Conservation (phyloP, 2,113 vertebrate genomes). For the Urocolius indicus region DNA sequence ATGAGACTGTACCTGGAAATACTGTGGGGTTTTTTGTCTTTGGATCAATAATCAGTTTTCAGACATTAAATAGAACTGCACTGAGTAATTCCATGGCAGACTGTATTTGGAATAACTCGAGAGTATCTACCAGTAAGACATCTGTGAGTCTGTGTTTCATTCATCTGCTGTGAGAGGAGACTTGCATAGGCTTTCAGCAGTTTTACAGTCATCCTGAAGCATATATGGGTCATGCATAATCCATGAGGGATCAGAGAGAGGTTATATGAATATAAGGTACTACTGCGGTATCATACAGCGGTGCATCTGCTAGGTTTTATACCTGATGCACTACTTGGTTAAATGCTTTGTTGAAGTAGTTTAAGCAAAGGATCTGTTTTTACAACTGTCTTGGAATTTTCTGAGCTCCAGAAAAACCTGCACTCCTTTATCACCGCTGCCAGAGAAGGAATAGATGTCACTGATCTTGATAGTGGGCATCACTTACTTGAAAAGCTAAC, state of each 20-base stretch:
- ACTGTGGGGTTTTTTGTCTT: background rate
- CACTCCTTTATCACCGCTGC: background rate
- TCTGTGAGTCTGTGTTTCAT: background rate
- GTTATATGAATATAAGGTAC: background rate
- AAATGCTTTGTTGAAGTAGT: background rate
- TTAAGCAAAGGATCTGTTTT: background rate
- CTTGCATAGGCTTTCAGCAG: background rate
- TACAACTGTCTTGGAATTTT: background rate
- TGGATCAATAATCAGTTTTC: background rate
- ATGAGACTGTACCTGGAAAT: background rate
- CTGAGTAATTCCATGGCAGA: background rate
- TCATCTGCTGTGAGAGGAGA: background rate
- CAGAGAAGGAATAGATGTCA: conserved; percentile 16
- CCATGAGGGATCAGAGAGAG: background rate
- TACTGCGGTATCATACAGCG: background rate
- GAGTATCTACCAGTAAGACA: background rate
- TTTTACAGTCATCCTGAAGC: background rate
- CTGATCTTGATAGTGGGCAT: conserved; percentile 31
- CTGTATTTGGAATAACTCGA: background rate
- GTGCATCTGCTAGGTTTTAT: background rate
- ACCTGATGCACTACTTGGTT: background rate
- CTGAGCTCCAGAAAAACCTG: background rate
- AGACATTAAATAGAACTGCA: background rate
- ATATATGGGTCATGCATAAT: background rate
- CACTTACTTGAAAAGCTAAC: background rate